Evolutionary conservation across 2,113 vertebrate genomes (phyloP).

Genomic region (Peromyscus californicus): DNA sequence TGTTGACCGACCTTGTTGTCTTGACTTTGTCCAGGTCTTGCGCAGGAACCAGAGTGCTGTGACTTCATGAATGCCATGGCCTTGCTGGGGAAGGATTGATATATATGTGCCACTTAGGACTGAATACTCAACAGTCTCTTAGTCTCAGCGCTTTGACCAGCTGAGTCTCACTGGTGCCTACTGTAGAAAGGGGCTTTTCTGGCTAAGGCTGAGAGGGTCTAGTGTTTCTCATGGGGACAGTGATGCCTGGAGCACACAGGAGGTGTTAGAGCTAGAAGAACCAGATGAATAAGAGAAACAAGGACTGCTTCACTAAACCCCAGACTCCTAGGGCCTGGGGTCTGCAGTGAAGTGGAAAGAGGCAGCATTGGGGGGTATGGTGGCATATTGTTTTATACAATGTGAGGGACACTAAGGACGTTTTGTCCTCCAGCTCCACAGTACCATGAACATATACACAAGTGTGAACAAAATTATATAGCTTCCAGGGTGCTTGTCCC

Average conservation of each 20-base stretch:
- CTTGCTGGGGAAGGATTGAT: neutral
- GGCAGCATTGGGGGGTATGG: fast-evolving
- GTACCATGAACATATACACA: too few species aligned
- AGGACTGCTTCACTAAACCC: neutral
- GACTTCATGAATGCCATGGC: neutral
- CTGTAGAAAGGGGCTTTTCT: neutral
- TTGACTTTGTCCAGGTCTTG: neutral
- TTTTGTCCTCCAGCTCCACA: fast-evolving
- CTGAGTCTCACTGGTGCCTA: neutral
- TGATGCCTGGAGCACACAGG: neutral
- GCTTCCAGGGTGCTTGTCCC: neutral
- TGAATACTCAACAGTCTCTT: too few species aligned
- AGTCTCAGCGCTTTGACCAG: neutral
- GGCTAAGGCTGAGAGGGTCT: neutral
- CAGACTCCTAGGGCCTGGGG: neutral
- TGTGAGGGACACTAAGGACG: neutral
- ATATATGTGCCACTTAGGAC: neutral
- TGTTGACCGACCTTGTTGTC: neutral
- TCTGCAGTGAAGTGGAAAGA: neutral
- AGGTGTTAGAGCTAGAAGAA: neutral
- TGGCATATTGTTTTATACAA: neutral
- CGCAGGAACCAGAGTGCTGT: neutral
- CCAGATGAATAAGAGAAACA: neutral
- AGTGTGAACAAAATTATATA: neutral
- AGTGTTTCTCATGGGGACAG: neutral